Evolutionary conservation across 2,888 invertebrate species (phyloP), one percentile per base, ranked within the genome.

Genomic region (Philopedon plagiatum): DNA sequence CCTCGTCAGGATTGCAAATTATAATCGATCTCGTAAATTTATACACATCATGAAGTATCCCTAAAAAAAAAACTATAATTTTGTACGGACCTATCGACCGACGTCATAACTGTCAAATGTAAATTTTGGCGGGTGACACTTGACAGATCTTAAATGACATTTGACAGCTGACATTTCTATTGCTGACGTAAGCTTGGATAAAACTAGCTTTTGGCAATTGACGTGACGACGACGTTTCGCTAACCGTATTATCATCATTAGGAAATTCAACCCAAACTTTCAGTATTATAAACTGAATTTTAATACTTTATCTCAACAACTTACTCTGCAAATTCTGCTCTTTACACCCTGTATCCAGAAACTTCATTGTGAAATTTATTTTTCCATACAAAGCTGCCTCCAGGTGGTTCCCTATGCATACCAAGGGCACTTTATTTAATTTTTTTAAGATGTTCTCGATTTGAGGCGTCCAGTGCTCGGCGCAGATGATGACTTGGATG

Each of bases 361-460:
- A 81, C 69, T 86, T 84, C 23, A 89, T 80, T 11, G 85, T 84
- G 51, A 89, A 85, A 80, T 86, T 71, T 75, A 88, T 85, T 82
- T 88, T 77, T n/a, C 91, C 91, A 84, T 92, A 94, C 11, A 94
- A 85, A 0, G 93, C 90, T 54, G 93, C 93, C 85, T 95, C 94
- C 76, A 93, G 87, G 77, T 90, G 90, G 19, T 93, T 91, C 0
- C 91, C 90, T 65, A 95, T 91, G 66, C 92, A 90, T 3, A 94
- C 84, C 0, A 91, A 86, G 0, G 93, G 90, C 8, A 75, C 66
- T 78, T 90, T 87, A 0, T 87, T 86, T 13, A 91, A 87, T 49
- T 85, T 86, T 41, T 85, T 86, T 0, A 89, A 86, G 23, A 94
- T 86, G 0, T 87, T 84, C 54, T 88, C 86, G 78, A 94, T 84